Evolutionary conservation across 2,113 vertebrate species (phyloP).

Genomic region (Coracopsis vasa): DNA sequence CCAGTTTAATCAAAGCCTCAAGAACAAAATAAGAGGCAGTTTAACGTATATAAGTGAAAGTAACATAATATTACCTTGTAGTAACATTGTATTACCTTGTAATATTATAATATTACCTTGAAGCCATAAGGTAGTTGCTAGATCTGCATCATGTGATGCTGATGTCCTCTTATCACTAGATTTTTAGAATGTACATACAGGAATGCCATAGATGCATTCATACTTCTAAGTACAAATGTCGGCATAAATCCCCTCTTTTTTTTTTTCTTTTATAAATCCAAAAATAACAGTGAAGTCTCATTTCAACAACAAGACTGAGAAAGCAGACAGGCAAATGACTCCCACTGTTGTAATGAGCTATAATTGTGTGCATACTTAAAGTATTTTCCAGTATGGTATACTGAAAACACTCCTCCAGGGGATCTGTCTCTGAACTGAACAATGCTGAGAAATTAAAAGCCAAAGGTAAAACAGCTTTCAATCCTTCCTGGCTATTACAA

Average conservation of each 20-base stretch:
- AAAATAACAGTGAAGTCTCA: conserved; percentile 18
- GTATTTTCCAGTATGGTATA: background rate
- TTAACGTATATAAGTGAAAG: background rate
- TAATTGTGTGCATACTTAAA: background rate
- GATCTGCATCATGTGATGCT: background rate
- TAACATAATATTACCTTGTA: background rate
- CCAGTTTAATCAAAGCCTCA: background rate
- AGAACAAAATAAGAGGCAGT: background rate
- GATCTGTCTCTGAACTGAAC: background rate
- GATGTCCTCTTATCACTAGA: background rate
- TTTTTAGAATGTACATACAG: background rate
- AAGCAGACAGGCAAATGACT: conserved; percentile 33
- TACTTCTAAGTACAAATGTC: background rate
- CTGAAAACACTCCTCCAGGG: conserved; percentile 6
- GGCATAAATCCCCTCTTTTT: background rate
- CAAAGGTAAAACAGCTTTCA: conserved; percentile 8
- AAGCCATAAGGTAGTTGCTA: background rate
- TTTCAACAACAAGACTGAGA: conserved; percentile 2
- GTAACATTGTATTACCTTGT: background rate
- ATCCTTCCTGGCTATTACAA: background rate
- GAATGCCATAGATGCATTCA: background rate
- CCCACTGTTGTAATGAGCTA: conserved; percentile 44
- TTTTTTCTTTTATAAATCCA: background rate
- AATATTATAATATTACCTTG: background rate
- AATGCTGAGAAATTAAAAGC: conserved; percentile 1